These are phyloP conservation scores for Harlomillsia oculata DNA, from an alignment of 1,140 invertebrate species.

Conservation along the genomic window DNA sequence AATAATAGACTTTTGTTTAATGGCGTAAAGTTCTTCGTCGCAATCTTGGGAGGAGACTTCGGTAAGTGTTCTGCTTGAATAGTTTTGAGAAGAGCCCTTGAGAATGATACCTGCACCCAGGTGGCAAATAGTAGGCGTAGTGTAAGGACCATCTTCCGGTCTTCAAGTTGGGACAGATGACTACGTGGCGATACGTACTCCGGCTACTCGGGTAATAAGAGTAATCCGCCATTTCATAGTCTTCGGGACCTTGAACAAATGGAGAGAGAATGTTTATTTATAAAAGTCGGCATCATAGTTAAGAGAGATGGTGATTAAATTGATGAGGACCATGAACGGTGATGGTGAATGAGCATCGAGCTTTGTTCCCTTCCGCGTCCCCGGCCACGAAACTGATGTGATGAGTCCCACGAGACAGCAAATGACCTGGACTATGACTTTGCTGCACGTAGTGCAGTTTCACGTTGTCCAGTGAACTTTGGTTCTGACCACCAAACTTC, in stretches of 20 bases:
- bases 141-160: conserved; percentile 34
- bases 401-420: conserved; percentile 50
- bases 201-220: conserved; percentile 22
- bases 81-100: conserved; percentile 30
- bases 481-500: conserved; percentile 59
- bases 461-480: conserved; percentile 54
- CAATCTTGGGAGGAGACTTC: conserved; percentile 14
- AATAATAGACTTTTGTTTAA: no score
- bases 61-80: conserved; percentile 32
- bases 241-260: conserved; percentile 20
- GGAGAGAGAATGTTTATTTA: no score
- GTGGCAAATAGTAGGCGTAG: conserved; percentile 34
- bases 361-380: conserved; percentile 51
- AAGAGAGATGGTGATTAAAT: background rate
- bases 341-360: conserved; percentile 53
- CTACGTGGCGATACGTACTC: conserved; percentile 24
- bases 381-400: conserved; percentile 54
- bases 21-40: conserved; percentile 11
- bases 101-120: conserved; percentile 33
- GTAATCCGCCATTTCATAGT: conserved; percentile 35
- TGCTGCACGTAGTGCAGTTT: conserved; percentile 34
- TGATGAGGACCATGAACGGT: conserved; percentile 44
- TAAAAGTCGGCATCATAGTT: no score
- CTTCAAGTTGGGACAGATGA: conserved; percentile 35
- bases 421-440: conserved; percentile 44